Evolutionary conservation across 2,113 vertebrate species (phyloP), one percentile per base, ranked within the genome.

Genomic region (Actenoides hombroni): DNA sequence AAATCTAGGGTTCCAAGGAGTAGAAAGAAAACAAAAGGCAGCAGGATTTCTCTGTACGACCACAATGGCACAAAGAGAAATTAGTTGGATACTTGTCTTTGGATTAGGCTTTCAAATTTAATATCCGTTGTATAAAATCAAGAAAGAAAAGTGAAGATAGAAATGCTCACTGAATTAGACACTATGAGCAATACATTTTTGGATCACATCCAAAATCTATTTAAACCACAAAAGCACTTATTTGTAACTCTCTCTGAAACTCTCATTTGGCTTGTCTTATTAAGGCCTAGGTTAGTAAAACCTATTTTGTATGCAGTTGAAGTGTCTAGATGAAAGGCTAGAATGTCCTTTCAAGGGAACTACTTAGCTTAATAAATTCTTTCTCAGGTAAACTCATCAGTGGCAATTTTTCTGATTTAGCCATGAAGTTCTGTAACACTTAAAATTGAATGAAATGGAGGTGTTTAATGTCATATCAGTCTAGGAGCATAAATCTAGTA

Each of bases 381-480:
- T 83, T 90, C 82, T 73, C 63, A 74, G 83, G 57, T 91, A 73
- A 94, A 82, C 51, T 94, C 76, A 86, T 68, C 56, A 82, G 67
- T 9, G 86, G 16, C 57, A 80, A 35, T 80, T 95, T 87, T 94
- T 85, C 70, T 95, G 44, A 83, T 94, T 92, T 67, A 90, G 11
- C 44, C 13, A 14, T 70, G 49, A 92, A 91, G 54, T 44, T 80
- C 10, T 64, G 23, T 25, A 75, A 44, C 15, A 61, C 31, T 86
- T 91, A 79, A 82, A 84, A 82, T 49, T 91, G 44, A n/a, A 60
- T 42, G 21, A 89, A 71, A 83, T 46, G 10, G 42, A 51, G 64
- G 14, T 42, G 16, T 57, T 92, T 75, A 42, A 18, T 84, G 29
- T 78, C 42, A 88, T 39, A 46, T 74, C 74, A 61, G 37, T 61